A percentile compares a stretch with the other conserved stretches of the same genome.
These are phyloP conservation scores for Sminthurides aquaticus DNA, from an alignment of 2,888 invertebrate genomes.

Conservation along the genomic window DNA sequence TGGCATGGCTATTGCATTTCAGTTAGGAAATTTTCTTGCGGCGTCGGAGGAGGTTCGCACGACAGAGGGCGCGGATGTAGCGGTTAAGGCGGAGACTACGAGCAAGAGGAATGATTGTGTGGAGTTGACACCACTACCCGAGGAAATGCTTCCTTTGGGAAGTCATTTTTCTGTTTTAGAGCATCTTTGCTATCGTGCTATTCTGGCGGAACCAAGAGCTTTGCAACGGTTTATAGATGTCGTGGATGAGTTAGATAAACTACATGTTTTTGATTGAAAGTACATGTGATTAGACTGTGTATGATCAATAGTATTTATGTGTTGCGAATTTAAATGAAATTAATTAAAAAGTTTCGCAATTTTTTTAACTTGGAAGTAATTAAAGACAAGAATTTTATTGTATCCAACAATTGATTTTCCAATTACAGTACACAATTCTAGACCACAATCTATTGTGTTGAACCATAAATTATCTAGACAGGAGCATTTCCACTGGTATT, in stretches of 20 bases:
- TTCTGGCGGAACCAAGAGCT: background rate
- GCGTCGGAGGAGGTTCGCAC: background rate
- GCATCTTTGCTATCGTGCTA: background rate
- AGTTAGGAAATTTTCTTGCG: background rate
- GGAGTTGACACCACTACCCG: background rate
- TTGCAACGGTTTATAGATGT: background rate
- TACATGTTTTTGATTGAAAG: background rate
- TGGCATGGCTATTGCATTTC: background rate
- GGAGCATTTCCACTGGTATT: no score
- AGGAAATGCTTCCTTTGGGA: background rate
- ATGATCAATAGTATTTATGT: no score
- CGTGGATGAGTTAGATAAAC: background rate
- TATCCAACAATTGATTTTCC: no score
- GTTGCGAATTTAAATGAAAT: no score
- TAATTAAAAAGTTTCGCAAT: no score
- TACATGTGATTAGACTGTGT: background rate
- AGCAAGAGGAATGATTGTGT: background rate
- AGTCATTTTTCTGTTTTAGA: background rate
- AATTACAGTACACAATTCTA: no score
- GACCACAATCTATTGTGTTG: no score
- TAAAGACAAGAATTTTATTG: no score
- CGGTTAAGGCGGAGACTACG: background rate
- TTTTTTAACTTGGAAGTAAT: no score
- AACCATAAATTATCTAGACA: no score
- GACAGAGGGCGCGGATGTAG: background rate